Base-by-base conservation (phyloP, 2,888 invertebrate species). In the Heliconius erato region DNA sequence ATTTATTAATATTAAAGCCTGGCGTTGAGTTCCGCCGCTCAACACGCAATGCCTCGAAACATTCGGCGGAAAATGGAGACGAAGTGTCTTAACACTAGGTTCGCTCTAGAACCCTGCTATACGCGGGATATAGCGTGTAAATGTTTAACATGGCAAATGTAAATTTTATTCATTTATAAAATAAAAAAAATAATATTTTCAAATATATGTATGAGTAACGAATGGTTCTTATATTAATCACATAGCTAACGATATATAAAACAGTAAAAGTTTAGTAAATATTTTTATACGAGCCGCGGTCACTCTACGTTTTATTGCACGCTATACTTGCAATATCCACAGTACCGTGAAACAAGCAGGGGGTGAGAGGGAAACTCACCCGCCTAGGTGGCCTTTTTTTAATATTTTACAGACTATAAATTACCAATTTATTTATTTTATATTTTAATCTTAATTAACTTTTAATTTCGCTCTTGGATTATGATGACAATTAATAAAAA, bases 191-290 rank as follows among this genome's bases (percentile, higher is more conserved):
- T 35, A 35, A 35, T 7, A 0, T 54, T 6, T 54, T 19, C 19
- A 54, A 19, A 19, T 54, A 19, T 54, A 54, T 6, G 19, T 35
- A 35, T 35, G 19, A 54, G 19, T 7, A 19, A 19, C 3, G 0
- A 23, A 19, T 0, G 19, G 6, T 12, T 65, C 12, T 28, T 12
- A 26, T 65, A 65, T 14, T 65, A 65, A 14, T 65, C 5, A 65
- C 16, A 65, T 65, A 65, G 14, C 89, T 23, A 54, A 54, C 54
- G 19, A 19, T 54, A 23, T 54, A 92, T 91, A 93, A 54, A 92
- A 92, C 40, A 93, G 92, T 92, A 89, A 91, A 89, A 92, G 93
- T 93, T 93, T 91, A 89, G 90, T 92, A 90, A 91, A 91, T 93
- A 93, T 94, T 94, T 79, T 81, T 81, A 72, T 82, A 74, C 63